A percentile compares a stretch with the other conserved stretches of the same genome.
Conservation (phyloP, 1,140 invertebrate species). For the Philaenus spumarius region DNA sequence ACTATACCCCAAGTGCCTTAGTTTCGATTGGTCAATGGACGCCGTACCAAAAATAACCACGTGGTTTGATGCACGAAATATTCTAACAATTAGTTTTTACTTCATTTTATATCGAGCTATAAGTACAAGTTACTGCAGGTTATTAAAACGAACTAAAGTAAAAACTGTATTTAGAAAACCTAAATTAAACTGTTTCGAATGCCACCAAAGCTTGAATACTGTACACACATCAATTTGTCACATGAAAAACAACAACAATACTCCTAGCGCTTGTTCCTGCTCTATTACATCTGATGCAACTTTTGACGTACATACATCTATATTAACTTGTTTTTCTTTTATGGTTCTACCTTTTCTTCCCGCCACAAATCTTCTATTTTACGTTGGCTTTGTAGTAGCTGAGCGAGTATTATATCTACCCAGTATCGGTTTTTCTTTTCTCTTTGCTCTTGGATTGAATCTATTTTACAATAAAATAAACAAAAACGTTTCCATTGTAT, state of each 20-base stretch:
- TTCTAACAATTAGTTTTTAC: conserved; percentile 66
- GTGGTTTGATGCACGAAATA: conserved; percentile 65
- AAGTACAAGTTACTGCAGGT: not conserved
- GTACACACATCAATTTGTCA: no score
- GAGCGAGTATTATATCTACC: conserved; percentile 93
- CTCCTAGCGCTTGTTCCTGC: no score
- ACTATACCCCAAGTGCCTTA: conserved; percentile 70
- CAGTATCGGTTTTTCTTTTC: conserved; percentile 89
- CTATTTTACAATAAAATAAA: conserved; percentile 35
- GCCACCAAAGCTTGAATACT: no score
- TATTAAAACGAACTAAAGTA: no score
- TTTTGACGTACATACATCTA: no score
- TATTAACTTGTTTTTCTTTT: conserved; percentile 50
- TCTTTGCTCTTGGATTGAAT: conserved; percentile 62
- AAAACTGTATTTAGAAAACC: no score
- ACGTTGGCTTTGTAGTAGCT: conserved; percentile 95
- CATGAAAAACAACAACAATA: no score
- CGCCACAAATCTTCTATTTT: conserved; percentile 89
- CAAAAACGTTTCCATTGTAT: conserved; percentile 30
- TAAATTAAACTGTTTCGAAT: no score
- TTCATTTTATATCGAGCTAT: not conserved
- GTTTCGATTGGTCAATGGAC: conserved; percentile 96
- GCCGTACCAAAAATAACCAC: conserved; percentile 72
- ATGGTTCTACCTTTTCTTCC: conserved; percentile 87
- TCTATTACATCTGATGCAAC: no score